These are phyloP conservation scores for Hapalemur alaotrensis DNA, from an alignment of 2,797 vertebrate genomes.

Conservation along the genomic window DNA sequence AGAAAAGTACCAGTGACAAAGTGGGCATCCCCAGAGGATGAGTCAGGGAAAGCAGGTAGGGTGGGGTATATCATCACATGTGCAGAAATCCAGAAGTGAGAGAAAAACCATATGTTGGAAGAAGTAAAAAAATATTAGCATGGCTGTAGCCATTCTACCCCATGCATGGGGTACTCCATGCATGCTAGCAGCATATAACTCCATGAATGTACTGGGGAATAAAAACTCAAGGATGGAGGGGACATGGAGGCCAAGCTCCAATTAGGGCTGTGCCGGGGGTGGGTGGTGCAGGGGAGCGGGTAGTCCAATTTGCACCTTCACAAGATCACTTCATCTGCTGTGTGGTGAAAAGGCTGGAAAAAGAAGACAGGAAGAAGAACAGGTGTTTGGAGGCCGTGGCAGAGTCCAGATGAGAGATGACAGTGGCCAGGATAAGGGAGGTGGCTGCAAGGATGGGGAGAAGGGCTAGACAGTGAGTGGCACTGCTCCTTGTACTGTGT, in stretches of 20 bases:
- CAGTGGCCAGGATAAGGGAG: neutral
- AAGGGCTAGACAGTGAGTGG: neutral
- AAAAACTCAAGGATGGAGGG: neutral
- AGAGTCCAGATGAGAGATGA: neutral
- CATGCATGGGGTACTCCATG: too few species aligned
- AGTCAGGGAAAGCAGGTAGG: accelerated
- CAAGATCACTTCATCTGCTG: neutral
- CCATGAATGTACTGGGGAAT: neutral
- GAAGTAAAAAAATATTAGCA: neutral
- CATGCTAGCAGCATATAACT: too few species aligned
- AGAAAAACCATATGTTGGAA: neutral
- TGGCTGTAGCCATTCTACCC: neutral
- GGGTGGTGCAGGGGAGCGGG: accelerated
- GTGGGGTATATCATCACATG: neutral
- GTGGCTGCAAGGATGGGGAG: neutral
- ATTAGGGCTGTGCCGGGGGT: neutral
- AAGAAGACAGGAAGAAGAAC: neutral
- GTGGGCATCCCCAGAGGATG: neutral
- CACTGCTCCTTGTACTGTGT: accelerated
- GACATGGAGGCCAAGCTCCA: neutral
- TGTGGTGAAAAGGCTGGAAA: neutral
- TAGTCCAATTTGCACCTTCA: neutral
- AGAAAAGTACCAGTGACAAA: neutral
- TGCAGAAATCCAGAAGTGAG: neutral
- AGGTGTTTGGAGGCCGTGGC: neutral